Evolutionary conservation across 2,888 invertebrate genomes (phyloP).

Genomic region (Plagodis dolabraria): DNA sequence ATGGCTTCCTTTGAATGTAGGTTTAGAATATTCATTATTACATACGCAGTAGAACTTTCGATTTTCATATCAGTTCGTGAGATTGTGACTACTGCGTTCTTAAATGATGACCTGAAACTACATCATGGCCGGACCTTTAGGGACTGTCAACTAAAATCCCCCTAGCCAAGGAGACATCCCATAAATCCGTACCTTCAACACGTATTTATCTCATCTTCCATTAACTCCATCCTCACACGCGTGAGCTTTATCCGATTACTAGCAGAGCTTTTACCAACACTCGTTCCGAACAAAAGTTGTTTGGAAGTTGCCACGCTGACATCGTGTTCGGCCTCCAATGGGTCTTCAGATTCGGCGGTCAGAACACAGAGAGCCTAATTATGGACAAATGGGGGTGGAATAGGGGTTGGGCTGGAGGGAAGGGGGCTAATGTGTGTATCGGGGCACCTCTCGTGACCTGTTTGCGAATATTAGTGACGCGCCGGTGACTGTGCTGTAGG

Average conservation of each 20-base stretch:
- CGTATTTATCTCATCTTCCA: not conserved
- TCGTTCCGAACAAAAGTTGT: slow-evolving; percentile 23
- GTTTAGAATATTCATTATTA: too few relatives aligned
- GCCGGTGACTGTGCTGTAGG: slow-evolving; percentile 24
- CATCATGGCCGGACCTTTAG: too few relatives aligned
- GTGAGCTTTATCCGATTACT: slow-evolving; percentile 20
- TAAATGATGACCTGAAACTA: too few relatives aligned
- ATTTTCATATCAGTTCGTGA: too few relatives aligned
- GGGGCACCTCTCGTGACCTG: slow-evolving; percentile 42
- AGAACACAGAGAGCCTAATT: slow-evolving; percentile 39
- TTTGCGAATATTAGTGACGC: slow-evolving; percentile 41
- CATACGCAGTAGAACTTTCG: too few relatives aligned
- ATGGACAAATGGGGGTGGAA: slow-evolving; percentile 20
- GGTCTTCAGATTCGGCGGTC: slow-evolving; percentile 30
- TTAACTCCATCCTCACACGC: not conserved
- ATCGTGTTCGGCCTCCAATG: slow-evolving; percentile 23
- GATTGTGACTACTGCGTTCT: too few relatives aligned
- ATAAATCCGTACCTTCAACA: not conserved
- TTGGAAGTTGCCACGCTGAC: slow-evolving; percentile 15
- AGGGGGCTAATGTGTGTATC: slow-evolving; percentile 38
- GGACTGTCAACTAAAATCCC: not conserved
- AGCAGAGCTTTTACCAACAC: slow-evolving; percentile 14
- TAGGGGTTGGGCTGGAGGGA: not conserved
- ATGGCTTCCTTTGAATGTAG: too few relatives aligned
- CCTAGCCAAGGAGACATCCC: not conserved